Base-by-base conservation (phyloP, 2,113 vertebrate genomes). In the Greenwoodochromis staneri region DNA sequence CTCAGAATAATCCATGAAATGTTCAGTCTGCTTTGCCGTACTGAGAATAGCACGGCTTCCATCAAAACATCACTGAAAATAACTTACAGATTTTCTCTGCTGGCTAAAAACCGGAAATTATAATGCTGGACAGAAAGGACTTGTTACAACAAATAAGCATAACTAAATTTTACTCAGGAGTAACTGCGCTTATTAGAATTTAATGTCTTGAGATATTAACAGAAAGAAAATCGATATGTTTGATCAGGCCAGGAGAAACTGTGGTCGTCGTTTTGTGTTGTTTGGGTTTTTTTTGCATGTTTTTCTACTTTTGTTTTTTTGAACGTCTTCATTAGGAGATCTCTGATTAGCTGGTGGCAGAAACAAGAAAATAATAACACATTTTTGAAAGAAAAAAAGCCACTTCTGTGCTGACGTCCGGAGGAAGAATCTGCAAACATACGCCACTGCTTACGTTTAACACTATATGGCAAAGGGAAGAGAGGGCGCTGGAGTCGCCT, bases 401-500 rank as follows among this genome's bases (percentile, higher is more conserved):
- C 84, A 89, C 83, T 78, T 89, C 29, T 80, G 92, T 85, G 90
- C 78, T 38, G 88, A 88, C 4, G 69, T 92, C 83, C 80, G 87
- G 90, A 94, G 93, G 95, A 95, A 95, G 92, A 93, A 96, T 95
- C 95, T 96, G 95, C 93, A 95, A 95, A 76, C 97, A 97, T 94
- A 95, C 92, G 95, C 97, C 95, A 96, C 96, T 96, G 81, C 95
- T 96, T 97, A 97, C 95, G 91, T 95, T 95, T 96, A 98, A 98
- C 96, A 97, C 97, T 97, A 97, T 96, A 97, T 97, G 97, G 97
- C 97, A 96, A 97, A 97, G 96, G 96, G 97, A 93, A 90, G 87
- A 94, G 95, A 96, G 96, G 96, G 95, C 94, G 91, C 94, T 88
- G 57, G 91, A 94, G 95, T 95, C 96, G 96, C 95, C 95, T 96